These are phyloP conservation scores for Caenorhabditis sulstoni DNA, from an alignment of 2,888 invertebrate species.

Conservation along the genomic window DNA sequence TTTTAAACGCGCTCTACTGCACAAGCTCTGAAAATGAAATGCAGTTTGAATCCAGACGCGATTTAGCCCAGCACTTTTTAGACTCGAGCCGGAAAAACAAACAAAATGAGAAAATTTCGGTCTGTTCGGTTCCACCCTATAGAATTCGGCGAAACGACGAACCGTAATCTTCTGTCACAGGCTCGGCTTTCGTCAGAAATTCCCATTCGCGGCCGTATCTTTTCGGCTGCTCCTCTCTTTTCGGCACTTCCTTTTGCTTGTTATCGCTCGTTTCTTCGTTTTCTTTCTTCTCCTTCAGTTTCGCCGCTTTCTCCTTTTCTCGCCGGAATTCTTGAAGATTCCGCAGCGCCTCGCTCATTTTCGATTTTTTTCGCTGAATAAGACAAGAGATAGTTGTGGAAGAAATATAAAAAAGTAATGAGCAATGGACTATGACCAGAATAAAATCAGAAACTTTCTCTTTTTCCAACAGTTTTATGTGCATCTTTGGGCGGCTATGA, in stretches of 20 bases:
- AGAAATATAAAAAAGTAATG: not conserved
- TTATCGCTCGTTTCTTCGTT: not conserved
- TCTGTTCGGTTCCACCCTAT: too few species aligned
- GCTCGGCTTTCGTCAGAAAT: slow-evolving; percentile 30
- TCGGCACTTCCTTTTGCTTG: slow-evolving; percentile 11
- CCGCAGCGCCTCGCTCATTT: slow-evolving; percentile 38
- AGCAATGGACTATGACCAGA: not conserved
- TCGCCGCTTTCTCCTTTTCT: slow-evolving; percentile 27
- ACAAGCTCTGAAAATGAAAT: too few species aligned
- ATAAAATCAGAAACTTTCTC: too few species aligned
- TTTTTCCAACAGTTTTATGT: too few species aligned
- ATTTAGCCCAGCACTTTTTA: too few species aligned
- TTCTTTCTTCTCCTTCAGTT: slow-evolving; percentile 21
- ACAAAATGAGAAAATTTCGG: too few species aligned
- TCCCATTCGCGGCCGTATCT: slow-evolving; percentile 20
- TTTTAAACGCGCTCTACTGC: too few species aligned
- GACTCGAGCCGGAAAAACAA: too few species aligned
- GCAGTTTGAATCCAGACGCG: too few species aligned
- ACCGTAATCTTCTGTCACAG: slow-evolving; percentile 43
- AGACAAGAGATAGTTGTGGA: not conserved
- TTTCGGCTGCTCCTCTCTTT: not conserved
- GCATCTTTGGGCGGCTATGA: too few species aligned
- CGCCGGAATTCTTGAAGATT: slow-evolving; percentile 43
- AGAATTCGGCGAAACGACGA: not conserved
- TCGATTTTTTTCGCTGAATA: not conserved